Evolutionary conservation across 2,888 invertebrate species (phyloP), one percentile per base, ranked within the genome.

Genomic region (Rhamnusium bicolor): DNA sequence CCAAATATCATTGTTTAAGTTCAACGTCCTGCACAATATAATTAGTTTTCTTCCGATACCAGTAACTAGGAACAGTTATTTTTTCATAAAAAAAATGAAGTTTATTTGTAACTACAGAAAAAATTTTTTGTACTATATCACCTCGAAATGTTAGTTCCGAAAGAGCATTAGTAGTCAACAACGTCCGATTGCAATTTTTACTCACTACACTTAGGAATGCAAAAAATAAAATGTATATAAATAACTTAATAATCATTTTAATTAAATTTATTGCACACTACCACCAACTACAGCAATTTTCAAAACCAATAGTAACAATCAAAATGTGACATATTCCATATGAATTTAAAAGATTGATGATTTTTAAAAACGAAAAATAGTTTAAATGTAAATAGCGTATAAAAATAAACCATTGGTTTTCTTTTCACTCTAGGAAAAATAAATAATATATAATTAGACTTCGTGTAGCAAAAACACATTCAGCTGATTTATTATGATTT

Each of bases 391-490:
- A 58, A 58, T 58, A 58, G 14, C 32, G 29, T n/a, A 16, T 32
- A 58, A 58, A 58, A 58, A 58, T 58, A 58, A 58, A 58, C 29
- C 58, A 16, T 32, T 58, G 18, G n/a, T 58, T 58, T 32, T 58
- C 29, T 58, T 56, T 58, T 58, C 29, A 16, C 58, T 58, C 58
- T 58, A 58, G 58, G 32, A 58, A 58, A 58, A 58, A 58, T 58
- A 58, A 58, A 58, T 58, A 58, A 58, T 32, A 16, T 58, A 32
- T 58, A 58, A 29, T 24, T 54, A 54, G 54, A 19, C n/a, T 24
- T 54, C 58, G 21, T 27, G 29, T 29, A 32, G 29, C 29, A 58
- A 58, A 58, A 58, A 58, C 32, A 58, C 29, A 32, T 58, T n/a
- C 58, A 58, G 32, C 19, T 54, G 19, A 21, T 3, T 58, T 58